phyloP scores from a whole-genome alignment of 2,113 vertebrate species.

The Stercorarius parasiticus region DNA sequence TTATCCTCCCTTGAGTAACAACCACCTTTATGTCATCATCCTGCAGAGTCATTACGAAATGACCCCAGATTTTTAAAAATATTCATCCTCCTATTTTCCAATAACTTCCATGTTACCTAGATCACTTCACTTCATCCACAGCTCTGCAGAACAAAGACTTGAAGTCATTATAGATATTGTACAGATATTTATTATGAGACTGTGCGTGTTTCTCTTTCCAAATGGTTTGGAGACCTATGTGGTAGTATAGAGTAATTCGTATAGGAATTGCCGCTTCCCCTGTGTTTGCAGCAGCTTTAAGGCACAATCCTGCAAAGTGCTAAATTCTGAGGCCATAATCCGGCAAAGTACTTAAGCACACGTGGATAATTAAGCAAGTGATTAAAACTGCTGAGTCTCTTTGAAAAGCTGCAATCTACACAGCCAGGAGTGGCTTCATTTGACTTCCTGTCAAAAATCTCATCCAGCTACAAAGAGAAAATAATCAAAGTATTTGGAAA shows the following conservation, averaged over 20 bases:
- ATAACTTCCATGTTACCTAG: background rate
- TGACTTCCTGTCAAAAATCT: constrained; percentile 49
- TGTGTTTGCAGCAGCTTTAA: background rate
- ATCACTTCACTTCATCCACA: background rate
- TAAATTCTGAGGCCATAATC: background rate
- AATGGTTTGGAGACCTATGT: rapidly evolving
- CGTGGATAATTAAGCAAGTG: constrained; percentile 26
- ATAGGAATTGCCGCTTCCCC: background rate
- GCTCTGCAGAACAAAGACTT: background rate
- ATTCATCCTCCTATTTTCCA: background rate
- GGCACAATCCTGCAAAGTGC: background rate
- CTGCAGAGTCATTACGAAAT: background rate
- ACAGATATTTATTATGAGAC: background rate
- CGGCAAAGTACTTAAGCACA: background rate
- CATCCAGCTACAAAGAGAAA: constrained; percentile 19
- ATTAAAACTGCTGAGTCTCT: constrained; percentile 45
- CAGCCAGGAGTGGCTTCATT: background rate
- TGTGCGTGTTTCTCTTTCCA: background rate
- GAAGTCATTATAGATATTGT: background rate
- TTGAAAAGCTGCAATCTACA: constrained; percentile 48
- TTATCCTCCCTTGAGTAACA: background rate
- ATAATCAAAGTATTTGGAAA: constrained; percentile 17
- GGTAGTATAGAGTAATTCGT: background rate
- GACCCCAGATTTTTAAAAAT: background rate
- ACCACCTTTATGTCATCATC: background rate